Base-by-base conservation (phyloP, 2,888 invertebrate species). In the Lomographa bimaculata region DNA sequence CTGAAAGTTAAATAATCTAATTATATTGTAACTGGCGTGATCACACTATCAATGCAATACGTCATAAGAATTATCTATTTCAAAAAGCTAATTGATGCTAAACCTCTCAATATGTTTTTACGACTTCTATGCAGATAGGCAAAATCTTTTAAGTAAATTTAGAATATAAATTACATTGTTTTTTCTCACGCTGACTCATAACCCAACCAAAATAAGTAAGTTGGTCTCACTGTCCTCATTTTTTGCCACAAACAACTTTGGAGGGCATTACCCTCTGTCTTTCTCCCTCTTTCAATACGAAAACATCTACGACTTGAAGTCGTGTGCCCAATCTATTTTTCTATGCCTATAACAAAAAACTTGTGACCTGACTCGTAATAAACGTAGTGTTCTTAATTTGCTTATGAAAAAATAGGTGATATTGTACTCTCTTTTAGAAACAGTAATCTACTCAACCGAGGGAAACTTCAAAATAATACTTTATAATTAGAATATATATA, bases 211-310 rank as follows among this genome's bases (percentile, higher is more conserved):
- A 84, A 80, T 83, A 79, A 85, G 79, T 72, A 66, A 82, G 78
- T 80, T 77, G 82, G 81, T 81, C 79, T 78, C 71, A 44, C 74
- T 78, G 86, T 79, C 84, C 87, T 70, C 85, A 86, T 86, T 89
- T 89, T 89, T 89, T 86, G 79, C 86, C 76, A 77, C 84, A 85
- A 87, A 85, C 87, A 86, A 84, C 86, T 84, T 81, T 59, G 57
- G 81, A 83, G 87, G 85, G 81, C 87, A 83, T 79, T 83, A 80
- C 78, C 85, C 87, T 78, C 75, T 65, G 60, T 73, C 76, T 72
- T 63, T 55, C 63, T 66, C 66, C 65, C 64, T 78, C 79, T 65
- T 68, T 70, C 71, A 63, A 60, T 45, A 73, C 67, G 69, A 72
- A 79, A 80, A 72, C 79, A 79, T 68, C 79, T 84, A 81, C n/a